Evolutionary conservation across 2,797 vertebrate genomes (phyloP), one percentile per base, ranked within the genome.

Genomic region (Mormyrus hasselquistii): DNA sequence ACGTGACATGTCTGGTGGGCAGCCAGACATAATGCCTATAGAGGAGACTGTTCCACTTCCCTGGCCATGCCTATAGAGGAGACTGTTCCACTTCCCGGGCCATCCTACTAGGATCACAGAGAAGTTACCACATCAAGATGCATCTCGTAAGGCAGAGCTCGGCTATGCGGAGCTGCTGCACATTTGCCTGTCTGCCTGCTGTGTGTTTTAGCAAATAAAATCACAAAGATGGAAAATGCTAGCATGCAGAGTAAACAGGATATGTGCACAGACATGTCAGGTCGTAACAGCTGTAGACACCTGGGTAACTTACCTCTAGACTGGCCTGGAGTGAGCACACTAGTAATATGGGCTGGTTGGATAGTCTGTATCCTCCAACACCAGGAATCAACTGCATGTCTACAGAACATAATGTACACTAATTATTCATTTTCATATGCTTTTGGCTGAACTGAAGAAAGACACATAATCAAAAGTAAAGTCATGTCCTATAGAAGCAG

Each of bases 281-380:
- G 2, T 69, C 65, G 10, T 65, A 65, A 4, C 29, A 38, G 16
- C 29, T 38, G 69, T 7, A 41, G 14, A 76, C 38, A 41, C 34
- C 69, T 38, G 38, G 38, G n/a, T 49, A 16, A 10, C 94, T 93
- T 95, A 99, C 98, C 97, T 99, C 97, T 90, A 99, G 94, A 93
- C 97, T 97, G 91, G 98, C 98, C 47, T 99, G 97, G 90, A 99
- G 96, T 41, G 97, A 92, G 91, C 97, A 99, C 90, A 99, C 96
- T 90, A 99, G 93, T 89, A 99, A 94, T 92, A 99, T 93, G 16
- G 98, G 96, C 93, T 98, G 98, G 92, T 99, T 99, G 2, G 98
- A 98, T 86, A 99, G 94, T 88, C 98, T 95, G 94, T 97, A 99
- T 91, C 98, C 98, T 88, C 90, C 96, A 91, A 97, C 94, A 53